phyloP scores from a whole-genome alignment of 2,797 vertebrate species.

The Nyctalus aviator region DNA sequence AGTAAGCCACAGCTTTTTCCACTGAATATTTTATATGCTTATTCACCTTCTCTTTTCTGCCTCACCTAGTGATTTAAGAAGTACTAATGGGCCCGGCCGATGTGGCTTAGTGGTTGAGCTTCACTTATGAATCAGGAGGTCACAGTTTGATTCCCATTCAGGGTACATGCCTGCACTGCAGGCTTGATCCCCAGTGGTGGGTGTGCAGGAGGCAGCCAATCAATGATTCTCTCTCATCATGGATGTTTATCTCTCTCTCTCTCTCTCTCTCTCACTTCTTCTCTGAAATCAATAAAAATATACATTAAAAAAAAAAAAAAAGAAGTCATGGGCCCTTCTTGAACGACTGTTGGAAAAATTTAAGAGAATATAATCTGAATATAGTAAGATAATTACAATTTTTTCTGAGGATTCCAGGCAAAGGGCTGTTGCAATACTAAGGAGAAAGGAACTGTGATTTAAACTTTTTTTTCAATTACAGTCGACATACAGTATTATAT shows the following conservation, averaged over 20 bases:
- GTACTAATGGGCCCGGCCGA: not conserved
- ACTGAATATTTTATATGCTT: not conserved
- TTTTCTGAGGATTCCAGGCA: not conserved
- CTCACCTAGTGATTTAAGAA: not conserved
- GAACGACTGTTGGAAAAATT: not conserved
- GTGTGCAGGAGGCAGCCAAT: too few relatives aligned
- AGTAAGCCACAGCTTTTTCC: not conserved
- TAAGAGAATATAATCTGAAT: not conserved
- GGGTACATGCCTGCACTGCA: too few relatives aligned
- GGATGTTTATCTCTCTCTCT: too few relatives aligned
- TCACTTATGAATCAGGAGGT: too few relatives aligned
- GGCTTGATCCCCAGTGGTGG: too few relatives aligned
- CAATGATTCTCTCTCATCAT: too few relatives aligned
- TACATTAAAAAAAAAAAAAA: too few relatives aligned
- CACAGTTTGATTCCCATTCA: too few relatives aligned
- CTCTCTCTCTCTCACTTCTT: too few relatives aligned
- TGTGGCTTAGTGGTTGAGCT: too few relatives aligned
- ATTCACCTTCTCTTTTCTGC: not conserved
- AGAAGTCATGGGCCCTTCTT: not conserved
- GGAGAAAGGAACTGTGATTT: not conserved
- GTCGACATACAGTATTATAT: not conserved
- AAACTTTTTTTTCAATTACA: not conserved
- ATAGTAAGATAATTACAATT: not conserved
- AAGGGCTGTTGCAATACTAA: not conserved
- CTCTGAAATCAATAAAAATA: too few relatives aligned